Evolutionary conservation across 2,113 vertebrate species (phyloP).

Genomic region (Ascaphus truei): DNA sequence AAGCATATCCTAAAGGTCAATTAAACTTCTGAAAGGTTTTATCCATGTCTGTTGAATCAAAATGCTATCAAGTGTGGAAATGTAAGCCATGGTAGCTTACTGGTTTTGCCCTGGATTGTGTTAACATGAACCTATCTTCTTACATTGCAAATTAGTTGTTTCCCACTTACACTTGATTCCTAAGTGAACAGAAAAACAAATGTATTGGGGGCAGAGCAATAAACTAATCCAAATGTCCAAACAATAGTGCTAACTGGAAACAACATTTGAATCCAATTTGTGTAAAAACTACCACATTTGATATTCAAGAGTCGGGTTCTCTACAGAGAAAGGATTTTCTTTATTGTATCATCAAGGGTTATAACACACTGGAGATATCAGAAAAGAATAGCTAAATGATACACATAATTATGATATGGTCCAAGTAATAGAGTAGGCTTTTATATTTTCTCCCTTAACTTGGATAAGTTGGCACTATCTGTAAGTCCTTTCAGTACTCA

Average conservation of each 20-base stretch:
- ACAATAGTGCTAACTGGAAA: neutral
- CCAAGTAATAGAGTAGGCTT: constrained; percentile 43
- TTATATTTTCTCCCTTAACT: constrained; percentile 14
- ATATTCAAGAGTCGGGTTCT: constrained; percentile 10
- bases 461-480: constrained; percentile 10
- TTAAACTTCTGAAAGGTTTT: constrained; percentile 42
- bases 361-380: constrained; percentile 36
- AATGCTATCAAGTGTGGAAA: constrained; percentile 47
- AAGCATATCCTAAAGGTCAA: constrained; percentile 53
- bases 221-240: constrained; percentile 28
- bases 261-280: constrained; percentile 25
- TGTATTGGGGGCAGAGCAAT: neutral
- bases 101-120: constrained; percentile 45
- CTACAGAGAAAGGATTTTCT: neutral
- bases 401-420: constrained; percentile 22
- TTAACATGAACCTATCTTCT: constrained; percentile 52
- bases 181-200: constrained; percentile 33
- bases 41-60: constrained; percentile 40
- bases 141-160: constrained; percentile 45
- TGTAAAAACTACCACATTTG: neutral
- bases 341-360: constrained; percentile 36
- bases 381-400: constrained; percentile 45
- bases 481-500: constrained; percentile 15
- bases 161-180: constrained; percentile 39
- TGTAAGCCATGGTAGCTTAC: constrained; percentile 48